Evolutionary conservation across 1,140 invertebrate genomes (phyloP).

Genomic region (Zeugodacus cucurbitae): DNA sequence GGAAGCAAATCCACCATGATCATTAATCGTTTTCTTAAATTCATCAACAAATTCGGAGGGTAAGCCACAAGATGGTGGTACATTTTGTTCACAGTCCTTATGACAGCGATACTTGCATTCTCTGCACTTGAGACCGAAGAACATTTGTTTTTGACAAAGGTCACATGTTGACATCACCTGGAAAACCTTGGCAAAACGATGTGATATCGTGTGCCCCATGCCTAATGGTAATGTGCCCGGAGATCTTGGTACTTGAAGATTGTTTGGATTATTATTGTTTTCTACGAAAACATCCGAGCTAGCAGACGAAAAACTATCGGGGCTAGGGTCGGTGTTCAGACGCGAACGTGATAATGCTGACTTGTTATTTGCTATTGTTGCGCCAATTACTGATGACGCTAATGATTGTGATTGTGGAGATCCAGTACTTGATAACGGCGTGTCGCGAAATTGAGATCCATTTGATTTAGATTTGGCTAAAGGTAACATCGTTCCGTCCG

Average conservation of each 20-base stretch:
- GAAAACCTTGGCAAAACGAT: slow-evolving; percentile 89
- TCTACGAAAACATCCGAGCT: slow-evolving; percentile 70
- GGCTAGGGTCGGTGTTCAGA: slow-evolving; percentile 77
- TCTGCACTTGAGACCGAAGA: slow-evolving; percentile 90
- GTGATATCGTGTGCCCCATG: slow-evolving; percentile 92
- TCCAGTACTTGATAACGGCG: slow-evolving; percentile 44
- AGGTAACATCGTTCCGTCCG: slow-evolving; percentile 61
- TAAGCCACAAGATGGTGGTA: slow-evolving; percentile 90
- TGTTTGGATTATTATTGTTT: slow-evolving; percentile 65
- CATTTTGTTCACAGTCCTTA: slow-evolving; percentile 89
- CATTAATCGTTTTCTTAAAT: slow-evolving; percentile 75
- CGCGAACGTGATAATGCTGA: slow-evolving; percentile 69
- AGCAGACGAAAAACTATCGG: slow-evolving; percentile 63
- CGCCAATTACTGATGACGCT: background rate
- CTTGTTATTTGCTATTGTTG: slow-evolving; percentile 34
- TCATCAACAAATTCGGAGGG: slow-evolving; percentile 84
- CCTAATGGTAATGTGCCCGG: slow-evolving; percentile 78
- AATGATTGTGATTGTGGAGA: slow-evolving; percentile 33
- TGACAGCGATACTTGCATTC: slow-evolving; percentile 95
- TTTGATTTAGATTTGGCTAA: slow-evolving; percentile 92
- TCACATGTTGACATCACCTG: slow-evolving; percentile 92
- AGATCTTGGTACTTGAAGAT: slow-evolving; percentile 78
- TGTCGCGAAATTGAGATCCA: slow-evolving; percentile 81
- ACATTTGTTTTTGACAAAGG: slow-evolving; percentile 91
- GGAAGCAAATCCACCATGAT: slow-evolving; percentile 70